phyloP scores from a whole-genome alignment of 1,140 invertebrate species.

The Bombus balteatus region DNA sequence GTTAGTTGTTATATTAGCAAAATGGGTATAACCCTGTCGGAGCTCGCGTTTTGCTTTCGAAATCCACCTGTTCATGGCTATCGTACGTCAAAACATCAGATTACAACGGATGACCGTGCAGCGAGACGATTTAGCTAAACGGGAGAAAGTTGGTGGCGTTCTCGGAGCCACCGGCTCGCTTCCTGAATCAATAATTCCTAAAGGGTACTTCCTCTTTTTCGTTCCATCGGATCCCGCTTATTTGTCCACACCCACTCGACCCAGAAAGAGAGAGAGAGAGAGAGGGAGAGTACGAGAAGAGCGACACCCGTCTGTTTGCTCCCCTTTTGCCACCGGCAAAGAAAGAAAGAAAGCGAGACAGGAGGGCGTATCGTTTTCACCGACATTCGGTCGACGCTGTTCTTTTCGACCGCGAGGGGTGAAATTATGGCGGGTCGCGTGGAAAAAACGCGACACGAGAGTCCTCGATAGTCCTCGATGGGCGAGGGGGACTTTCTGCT shows the following conservation, averaged over 20 bases:
- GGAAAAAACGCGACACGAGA: constrained; percentile 13
- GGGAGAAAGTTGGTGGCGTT: constrained; percentile 9
- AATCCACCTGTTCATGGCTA: background rate
- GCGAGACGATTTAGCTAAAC: background rate
- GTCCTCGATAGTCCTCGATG: constrained; percentile 36
- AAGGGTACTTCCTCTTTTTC: constrained; percentile 33
- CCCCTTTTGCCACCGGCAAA: constrained; percentile 6
- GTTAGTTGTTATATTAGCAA: background rate
- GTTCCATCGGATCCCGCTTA: background rate
- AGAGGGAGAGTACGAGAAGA: background rate
- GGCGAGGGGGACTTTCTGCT: constrained; percentile 40
- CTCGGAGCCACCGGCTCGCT: background rate
- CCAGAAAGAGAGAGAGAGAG: background rate
- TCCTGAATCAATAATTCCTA: constrained; percentile 40
- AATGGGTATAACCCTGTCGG: background rate
- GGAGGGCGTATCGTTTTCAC: constrained; percentile 25
- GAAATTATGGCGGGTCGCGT: constrained; percentile 9
- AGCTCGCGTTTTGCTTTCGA: background rate
- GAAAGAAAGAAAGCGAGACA: background rate
- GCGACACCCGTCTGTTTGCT: background rate
- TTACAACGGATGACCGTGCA: background rate
- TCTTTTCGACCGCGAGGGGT: constrained; percentile 22
- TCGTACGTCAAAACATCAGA: too few species aligned
- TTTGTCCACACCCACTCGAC: constrained; percentile 30
- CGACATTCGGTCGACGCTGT: constrained; percentile 3